These are phyloP conservation scores for Aurelia coerulea DNA, from an alignment of 30 jellyfish, hydroid and myxozoan genomes.

Conservation along the genomic window DNA sequence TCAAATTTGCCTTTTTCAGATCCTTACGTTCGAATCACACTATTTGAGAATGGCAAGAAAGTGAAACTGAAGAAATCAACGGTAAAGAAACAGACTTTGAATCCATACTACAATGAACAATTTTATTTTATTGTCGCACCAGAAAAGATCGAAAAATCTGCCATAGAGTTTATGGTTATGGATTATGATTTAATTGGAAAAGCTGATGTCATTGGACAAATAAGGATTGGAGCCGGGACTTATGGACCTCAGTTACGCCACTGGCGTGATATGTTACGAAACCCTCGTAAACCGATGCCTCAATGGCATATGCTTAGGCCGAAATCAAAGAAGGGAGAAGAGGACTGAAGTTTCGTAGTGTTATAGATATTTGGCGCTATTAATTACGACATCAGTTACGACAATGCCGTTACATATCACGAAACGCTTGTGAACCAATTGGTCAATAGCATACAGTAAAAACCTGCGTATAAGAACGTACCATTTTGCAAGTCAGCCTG, in stretches of 20 bases:
- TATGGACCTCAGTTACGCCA: conserved; percentile 94
- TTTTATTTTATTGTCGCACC: conserved; percentile 64
- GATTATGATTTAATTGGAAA: conserved; percentile 83
- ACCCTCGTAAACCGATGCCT: conserved; percentile 77
- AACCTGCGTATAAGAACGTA: no score
- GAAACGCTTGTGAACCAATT: conserved; percentile 69
- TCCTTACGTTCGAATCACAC: conserved; percentile 77
- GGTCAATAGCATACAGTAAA: conserved; percentile 71
- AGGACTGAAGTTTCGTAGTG: neutral
- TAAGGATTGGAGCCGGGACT: conserved; percentile 73
- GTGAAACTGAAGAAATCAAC: conserved; percentile 68
- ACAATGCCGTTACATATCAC: conserved; percentile 87
- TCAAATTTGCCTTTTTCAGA: conserved; percentile 5
- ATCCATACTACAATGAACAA: conserved; percentile 87
- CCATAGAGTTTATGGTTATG: conserved; percentile 73
- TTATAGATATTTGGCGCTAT: no score
- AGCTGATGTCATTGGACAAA: conserved; percentile 90
- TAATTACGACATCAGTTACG: conserved; percentile 74
- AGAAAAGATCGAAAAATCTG: conserved; percentile 67
- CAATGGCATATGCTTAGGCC: conserved; percentile 94
- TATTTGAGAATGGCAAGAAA: conserved; percentile 53
- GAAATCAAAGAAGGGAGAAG: conserved; percentile 80
- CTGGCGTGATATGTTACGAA: conserved; percentile 88
- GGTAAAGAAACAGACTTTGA: conserved; percentile 68
- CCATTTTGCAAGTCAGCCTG: no score